Conservation (phyloP, 1,140 invertebrate species). For the Neodiprion virginianus region DNA sequence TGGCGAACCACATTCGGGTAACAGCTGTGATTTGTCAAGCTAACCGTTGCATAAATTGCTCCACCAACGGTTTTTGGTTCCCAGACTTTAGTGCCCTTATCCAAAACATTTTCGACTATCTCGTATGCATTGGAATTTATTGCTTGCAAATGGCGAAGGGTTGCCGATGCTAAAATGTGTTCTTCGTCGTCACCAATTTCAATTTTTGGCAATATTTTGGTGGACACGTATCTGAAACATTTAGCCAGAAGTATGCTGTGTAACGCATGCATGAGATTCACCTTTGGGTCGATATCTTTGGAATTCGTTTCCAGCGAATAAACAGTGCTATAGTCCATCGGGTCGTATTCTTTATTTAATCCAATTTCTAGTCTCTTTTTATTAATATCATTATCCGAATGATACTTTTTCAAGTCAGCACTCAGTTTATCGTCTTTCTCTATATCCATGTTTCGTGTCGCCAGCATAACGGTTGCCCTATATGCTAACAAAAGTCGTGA, state of each 20-base stretch:
- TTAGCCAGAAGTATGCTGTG: conserved; percentile 65
- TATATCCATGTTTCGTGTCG: conserved; percentile 31
- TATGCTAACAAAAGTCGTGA: conserved; percentile 62
- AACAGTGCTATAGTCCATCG: conserved; percentile 49
- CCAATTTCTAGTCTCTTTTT: conserved; percentile 46
- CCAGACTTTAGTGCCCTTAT: conserved; percentile 43
- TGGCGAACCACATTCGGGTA: conserved; percentile 66
- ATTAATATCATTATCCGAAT: conserved; percentile 56
- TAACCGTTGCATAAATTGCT: conserved; percentile 68
- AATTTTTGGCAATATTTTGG: conserved; percentile 31
- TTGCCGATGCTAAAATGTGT: conserved; percentile 53
- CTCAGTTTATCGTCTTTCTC: conserved; percentile 19
- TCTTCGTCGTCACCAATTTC: conserved; percentile 30
- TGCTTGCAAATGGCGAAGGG: conserved; percentile 66
- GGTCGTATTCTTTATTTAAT: conserved; percentile 42
- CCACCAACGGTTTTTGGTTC: conserved; percentile 64
- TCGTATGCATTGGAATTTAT: conserved; percentile 73
- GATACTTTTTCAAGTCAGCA: conserved; percentile 38
- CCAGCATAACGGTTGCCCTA: conserved; percentile 59
- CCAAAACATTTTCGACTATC: conserved; percentile 63
- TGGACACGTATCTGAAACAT: conserved; percentile 58
- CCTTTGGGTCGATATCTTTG: conserved; percentile 50
- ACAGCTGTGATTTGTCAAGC: conserved; percentile 70
- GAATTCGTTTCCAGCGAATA: conserved; percentile 60
- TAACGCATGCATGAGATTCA: conserved; percentile 62